phyloP scores from a whole-genome alignment of 2,797 vertebrate species.

The Myotis myotis region DNA sequence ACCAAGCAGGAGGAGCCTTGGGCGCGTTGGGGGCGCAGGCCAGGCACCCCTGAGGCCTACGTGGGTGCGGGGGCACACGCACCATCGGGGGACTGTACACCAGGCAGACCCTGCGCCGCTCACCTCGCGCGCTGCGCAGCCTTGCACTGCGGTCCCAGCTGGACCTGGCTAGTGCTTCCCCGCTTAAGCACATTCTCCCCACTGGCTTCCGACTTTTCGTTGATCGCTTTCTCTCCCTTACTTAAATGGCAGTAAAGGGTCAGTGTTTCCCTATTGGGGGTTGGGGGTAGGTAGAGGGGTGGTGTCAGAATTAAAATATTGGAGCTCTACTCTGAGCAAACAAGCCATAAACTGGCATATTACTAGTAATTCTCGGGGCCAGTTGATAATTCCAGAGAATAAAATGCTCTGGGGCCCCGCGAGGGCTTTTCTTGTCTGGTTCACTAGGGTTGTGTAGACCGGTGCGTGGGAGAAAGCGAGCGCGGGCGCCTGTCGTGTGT shows the following conservation, averaged over 20 bases:
- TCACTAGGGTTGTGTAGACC: neutral
- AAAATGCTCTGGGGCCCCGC: neutral
- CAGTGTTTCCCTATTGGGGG: neutral
- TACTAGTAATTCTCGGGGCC: neutral
- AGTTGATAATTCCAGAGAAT: neutral
- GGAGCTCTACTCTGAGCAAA: conserved; percentile 6
- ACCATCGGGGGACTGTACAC: neutral
- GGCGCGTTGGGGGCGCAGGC: neutral
- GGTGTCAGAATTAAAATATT: conserved; percentile 24
- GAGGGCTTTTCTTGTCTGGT: neutral
- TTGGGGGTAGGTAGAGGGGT: neutral
- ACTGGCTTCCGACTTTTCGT: neutral
- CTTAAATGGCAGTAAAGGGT: neutral
- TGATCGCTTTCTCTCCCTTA: neutral
- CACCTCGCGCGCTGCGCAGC: neutral
- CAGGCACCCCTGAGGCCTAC: neutral
- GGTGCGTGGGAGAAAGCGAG: accelerated
- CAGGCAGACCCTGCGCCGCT: neutral
- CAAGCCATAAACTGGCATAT: neutral
- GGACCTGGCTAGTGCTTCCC: neutral
- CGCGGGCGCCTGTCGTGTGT: neutral
- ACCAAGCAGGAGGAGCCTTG: neutral
- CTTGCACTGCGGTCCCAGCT: neutral
- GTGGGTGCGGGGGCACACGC: accelerated
- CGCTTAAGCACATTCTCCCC: neutral